Conservation (phyloP, 2,888 invertebrate genomes). For the Notodonta dromedarius region DNA sequence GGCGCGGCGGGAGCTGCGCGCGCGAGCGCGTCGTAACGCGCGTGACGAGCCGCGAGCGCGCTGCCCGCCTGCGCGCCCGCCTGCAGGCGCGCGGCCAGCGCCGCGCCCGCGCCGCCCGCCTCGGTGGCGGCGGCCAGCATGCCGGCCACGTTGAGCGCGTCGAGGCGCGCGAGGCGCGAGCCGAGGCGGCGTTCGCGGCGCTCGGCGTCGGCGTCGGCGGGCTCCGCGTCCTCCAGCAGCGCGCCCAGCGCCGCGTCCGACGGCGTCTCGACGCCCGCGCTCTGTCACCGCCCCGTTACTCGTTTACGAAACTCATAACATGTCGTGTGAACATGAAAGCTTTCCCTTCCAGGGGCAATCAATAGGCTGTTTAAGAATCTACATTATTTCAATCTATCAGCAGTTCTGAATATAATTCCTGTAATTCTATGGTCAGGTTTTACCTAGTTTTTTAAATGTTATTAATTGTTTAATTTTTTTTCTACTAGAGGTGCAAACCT, state of each 20-base stretch:
- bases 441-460: too few relatives aligned
- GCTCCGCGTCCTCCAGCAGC: conserved; percentile 83
- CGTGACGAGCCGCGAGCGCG: conserved; percentile 72
- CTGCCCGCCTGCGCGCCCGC: conserved; percentile 79
- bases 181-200: conserved; percentile 84
- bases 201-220: conserved; percentile 39
- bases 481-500: too few relatives aligned
- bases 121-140: conserved; percentile 87
- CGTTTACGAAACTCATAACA: too few relatives aligned
- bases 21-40: conserved; percentile 84
- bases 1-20: conserved; percentile 72
- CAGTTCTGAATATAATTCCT: too few relatives aligned
- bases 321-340: too few relatives aligned
- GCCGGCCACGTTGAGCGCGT: conserved; percentile 90
- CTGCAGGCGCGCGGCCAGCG: conserved; percentile 84
- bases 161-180: conserved; percentile 90
- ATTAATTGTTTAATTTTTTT: too few relatives aligned
- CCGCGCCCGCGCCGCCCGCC: conserved; percentile 92
- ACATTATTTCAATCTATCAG: too few relatives aligned
- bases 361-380: too few relatives aligned
- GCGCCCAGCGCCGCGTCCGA: conserved; percentile 87
- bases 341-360: too few relatives aligned
- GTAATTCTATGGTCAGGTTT: too few relatives aligned
- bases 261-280: conserved; percentile 92
- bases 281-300: conserved; percentile 83